A percentile compares a stretch with the other conserved stretches of the same genome.
Evolutionary conservation across 2,113 vertebrate genomes (phyloP).

Genomic region (Crocuta crocuta): DNA sequence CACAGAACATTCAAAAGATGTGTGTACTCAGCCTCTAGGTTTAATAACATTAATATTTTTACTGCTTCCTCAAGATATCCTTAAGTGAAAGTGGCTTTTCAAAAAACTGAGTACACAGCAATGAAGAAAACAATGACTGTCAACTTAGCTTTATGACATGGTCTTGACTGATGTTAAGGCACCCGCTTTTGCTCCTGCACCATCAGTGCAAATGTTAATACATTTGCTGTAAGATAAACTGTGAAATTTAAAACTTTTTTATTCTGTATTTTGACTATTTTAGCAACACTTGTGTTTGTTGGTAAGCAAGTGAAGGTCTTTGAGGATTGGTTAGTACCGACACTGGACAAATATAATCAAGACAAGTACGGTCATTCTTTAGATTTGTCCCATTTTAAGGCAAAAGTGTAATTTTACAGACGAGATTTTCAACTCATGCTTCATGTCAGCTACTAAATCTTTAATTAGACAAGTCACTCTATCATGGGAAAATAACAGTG

Average conservation of each 20-base stretch:
- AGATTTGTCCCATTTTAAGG: not conserved
- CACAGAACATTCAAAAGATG: not conserved
- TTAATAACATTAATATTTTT: not conserved
- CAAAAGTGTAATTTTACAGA: not conserved
- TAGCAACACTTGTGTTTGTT: not conserved
- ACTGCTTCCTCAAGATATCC: not conserved
- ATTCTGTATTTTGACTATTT: not conserved
- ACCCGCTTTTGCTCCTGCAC: not conserved
- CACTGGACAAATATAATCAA: not conserved
- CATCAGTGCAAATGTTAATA: not conserved
- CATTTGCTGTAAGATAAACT: not conserved
- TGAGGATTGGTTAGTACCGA: not conserved
- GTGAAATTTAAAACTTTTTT: not conserved
- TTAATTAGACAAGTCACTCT: not conserved
- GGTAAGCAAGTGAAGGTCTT: not conserved
- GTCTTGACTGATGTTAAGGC: not conserved
- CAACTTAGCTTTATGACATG: not conserved
- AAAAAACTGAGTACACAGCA: not conserved
- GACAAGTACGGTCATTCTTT: not conserved
- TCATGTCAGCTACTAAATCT: not conserved
- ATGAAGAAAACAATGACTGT: not conserved
- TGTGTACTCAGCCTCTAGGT: not conserved
- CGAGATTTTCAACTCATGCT: not conserved
- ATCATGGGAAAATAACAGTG: not conserved
- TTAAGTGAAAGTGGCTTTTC: not conserved